A percentile compares a stretch with the other conserved stretches of the same genome.
phyloP scores from a whole-genome alignment of 2,113 vertebrate species.

The Cyprinodon brontotheroides region DNA sequence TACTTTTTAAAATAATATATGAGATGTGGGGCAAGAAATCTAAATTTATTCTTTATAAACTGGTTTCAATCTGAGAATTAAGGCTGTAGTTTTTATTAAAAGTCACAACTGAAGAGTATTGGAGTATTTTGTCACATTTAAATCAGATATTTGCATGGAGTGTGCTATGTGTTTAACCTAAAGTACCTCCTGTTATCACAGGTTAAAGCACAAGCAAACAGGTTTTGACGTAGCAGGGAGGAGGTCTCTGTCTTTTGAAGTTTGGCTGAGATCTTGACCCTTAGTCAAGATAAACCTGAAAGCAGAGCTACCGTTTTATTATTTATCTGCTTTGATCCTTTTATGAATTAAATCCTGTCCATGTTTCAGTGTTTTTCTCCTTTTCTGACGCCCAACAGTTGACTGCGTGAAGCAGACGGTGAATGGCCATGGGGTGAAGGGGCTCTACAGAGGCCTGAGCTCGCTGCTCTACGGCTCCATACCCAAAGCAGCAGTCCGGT shows the following conservation, averaged over 20 bases:
- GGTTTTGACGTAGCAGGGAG: slow-evolving; percentile 4
- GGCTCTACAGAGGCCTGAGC: slow-evolving; percentile 90
- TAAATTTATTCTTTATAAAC: neutral
- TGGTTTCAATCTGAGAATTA: neutral
- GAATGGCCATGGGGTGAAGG: slow-evolving; percentile 82
- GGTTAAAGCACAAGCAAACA: neutral
- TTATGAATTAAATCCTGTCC: neutral
- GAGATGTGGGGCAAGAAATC: neutral
- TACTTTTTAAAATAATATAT: too few relatives aligned
- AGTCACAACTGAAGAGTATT: neutral
- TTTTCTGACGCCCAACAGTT: slow-evolving; percentile 59
- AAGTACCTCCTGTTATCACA: neutral
- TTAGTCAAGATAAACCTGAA: neutral
- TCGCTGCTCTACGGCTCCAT: slow-evolving; percentile 93
- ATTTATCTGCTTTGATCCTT: neutral
- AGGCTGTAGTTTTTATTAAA: neutral
- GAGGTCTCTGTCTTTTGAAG: slow-evolving; percentile 41
- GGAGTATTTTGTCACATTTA: neutral
- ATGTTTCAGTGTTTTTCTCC: neutral
- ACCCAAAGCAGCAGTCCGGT: slow-evolving; percentile 96
- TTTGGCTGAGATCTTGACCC: slow-evolving; percentile 46
- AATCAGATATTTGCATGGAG: neutral
- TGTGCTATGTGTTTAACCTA: neutral
- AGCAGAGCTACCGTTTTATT: too few relatives aligned
- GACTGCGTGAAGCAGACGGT: slow-evolving; percentile 92